Base-by-base conservation (phyloP, 2,888 invertebrate genomes). In the Parthenolecanium corni region DNA sequence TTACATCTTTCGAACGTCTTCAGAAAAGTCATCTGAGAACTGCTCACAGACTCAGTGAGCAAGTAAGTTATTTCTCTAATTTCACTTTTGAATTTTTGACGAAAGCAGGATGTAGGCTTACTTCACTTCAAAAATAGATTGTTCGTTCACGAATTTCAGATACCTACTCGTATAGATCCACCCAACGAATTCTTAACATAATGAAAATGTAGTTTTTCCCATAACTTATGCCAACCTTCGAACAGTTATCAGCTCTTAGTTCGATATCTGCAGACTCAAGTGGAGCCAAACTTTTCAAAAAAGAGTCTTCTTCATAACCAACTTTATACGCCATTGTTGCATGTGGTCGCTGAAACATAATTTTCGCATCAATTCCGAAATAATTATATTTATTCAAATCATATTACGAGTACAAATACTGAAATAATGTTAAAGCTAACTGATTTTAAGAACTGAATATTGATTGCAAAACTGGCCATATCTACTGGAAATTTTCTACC, bases 401-500 rank as follows among this genome's bases (percentile, higher is more conserved):
- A 40, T 18, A 2, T 42, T 42, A 18, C 38, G 3, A 23, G 11
- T 40, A 44, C 56, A 40, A 24, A 2, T 42, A 56, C n/a, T 20
- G 23, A 31, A 21, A 57, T 14, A 44, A 25, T n/a, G n/a, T n/a
- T n/a, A 51, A 5, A 40, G 62, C 44, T 64, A 64, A 69, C 69
- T 68, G 78, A 73, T 62, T 76, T 73, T 56, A 85, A 73, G 70
- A 85, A 83, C 68, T 79, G 74, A 0, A 86, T 78, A 71, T 79
- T 84, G 40, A 89, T 82, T 11, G 88, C 87, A 74, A 89, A 89
- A 0, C 88, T 87, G 1, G 88, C 88, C 88, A 89, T 89, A 71
- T 89, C 88, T 2, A 87, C 80, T 0, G 87, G 83, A 74, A 85
- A 89, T 68, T 82, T 83, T 53, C 88, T 75, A 0, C 82, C 80